phyloP scores from a whole-genome alignment of 2,888 invertebrate species.

The Leucophora obtusa region DNA sequence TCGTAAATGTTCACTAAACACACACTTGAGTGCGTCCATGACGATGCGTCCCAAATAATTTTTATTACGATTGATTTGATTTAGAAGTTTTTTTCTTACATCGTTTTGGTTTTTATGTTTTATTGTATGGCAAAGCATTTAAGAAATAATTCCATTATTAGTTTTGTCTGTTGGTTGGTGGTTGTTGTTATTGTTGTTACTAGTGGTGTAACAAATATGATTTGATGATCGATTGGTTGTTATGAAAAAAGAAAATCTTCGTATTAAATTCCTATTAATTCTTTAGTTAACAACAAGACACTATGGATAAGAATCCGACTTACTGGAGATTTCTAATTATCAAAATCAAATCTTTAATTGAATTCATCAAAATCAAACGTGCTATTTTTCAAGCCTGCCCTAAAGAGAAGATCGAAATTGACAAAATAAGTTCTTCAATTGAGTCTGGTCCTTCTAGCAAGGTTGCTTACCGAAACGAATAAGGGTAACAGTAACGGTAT shows the following conservation, averaged over 20 bases:
- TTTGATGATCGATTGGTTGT: conserved; percentile 53
- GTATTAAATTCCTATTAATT: conserved; percentile 32
- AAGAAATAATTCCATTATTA: conserved; percentile 31
- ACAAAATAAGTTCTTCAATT: no score
- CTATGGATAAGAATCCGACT: background rate
- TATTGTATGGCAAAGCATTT: conserved; percentile 38
- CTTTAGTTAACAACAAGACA: background rate
- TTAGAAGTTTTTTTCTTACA: conserved; percentile 50
- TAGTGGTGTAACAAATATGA: conserved; percentile 42
- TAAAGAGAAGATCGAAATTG: no score
- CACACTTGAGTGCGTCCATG: conserved; percentile 59
- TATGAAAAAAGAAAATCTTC: conserved; percentile 43
- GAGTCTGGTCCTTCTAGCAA: no score
- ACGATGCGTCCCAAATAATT: conserved; percentile 59
- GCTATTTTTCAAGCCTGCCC: no score
- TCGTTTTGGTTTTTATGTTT: background rate
- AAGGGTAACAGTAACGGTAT: no score
- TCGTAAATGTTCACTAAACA: conserved; percentile 40
- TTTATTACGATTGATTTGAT: conserved; percentile 61
- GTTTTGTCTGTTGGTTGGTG: conserved; percentile 12
- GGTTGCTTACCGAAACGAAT: no score
- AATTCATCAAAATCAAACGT: no score
- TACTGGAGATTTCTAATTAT: no score
- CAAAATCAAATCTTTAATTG: no score
- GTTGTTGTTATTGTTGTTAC: conserved; percentile 21